Percentiles rank a stretch among this genome's conserved stretches.
These are phyloP conservation scores for Cliona cf. orientalis DNA, from an alignment of 37 sponge, comb jelly and placozoan species.

Conservation along the genomic window DNA sequence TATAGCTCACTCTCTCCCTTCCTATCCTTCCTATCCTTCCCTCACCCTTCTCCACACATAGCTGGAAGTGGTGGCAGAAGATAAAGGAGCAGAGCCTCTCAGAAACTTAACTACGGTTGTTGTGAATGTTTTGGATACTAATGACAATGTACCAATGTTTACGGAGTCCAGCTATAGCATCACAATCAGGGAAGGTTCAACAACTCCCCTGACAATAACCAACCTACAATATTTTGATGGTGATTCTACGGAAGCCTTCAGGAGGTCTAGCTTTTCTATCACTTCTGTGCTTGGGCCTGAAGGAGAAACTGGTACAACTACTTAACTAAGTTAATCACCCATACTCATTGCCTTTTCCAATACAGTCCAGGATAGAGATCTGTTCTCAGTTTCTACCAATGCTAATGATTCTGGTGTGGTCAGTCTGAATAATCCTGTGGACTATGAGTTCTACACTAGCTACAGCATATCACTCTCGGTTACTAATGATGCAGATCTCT, in stretches of 20 bases:
- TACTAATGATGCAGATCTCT: slow-evolving; percentile 3
- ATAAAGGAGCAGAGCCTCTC: slow-evolving; percentile 27
- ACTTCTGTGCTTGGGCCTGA: background rate
- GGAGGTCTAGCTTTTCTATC: slow-evolving; percentile 2
- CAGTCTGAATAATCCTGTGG: background rate
- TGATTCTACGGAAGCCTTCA: slow-evolving; percentile 7
- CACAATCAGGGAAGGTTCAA: background rate
- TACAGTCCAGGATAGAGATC: background rate
- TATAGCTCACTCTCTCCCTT: background rate
- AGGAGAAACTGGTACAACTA: background rate
- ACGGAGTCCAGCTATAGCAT: background rate
- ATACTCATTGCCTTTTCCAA: background rate
- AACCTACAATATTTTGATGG: slow-evolving; percentile 10
- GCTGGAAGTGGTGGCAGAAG: slow-evolving; percentile 31
- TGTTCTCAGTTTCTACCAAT: background rate
- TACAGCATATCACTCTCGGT: slow-evolving; percentile 5
- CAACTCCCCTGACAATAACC: background rate
- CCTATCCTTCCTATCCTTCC: background rate
- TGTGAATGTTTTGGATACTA: slow-evolving; percentile 44
- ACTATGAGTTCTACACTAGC: slow-evolving; percentile 15
- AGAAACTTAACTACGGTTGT: slow-evolving; percentile 5
- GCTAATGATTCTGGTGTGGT: slow-evolving; percentile 12
- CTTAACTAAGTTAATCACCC: background rate
- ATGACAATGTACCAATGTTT: slow-evolving; percentile 48
- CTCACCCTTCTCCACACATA: background rate